A percentile compares a stretch with the other conserved stretches of the same genome.
Conservation (phyloP, 2,113 vertebrate species). For the Suricata suricatta region DNA sequence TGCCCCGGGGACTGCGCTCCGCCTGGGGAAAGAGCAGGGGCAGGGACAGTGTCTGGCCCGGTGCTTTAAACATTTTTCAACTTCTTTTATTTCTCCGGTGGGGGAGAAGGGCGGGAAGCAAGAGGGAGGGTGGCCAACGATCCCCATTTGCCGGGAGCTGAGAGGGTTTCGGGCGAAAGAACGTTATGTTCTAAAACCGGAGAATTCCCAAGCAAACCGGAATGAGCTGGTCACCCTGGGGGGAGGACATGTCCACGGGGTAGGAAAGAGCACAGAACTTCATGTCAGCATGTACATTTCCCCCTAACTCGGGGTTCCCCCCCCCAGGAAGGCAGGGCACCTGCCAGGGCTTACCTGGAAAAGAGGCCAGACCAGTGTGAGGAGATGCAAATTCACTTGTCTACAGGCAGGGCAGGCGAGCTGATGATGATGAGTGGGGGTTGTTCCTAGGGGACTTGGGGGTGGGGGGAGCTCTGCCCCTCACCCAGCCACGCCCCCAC, state of each 20-base stretch:
- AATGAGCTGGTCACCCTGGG: not conserved
- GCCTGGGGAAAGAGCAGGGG: not conserved
- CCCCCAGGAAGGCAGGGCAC: not conserved
- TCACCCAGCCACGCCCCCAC: rapidly evolving
- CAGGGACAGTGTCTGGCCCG: rapidly evolving
- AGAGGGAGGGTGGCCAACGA: not conserved
- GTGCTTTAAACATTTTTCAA: not conserved
- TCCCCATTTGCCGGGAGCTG: not conserved
- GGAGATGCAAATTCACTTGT: not conserved
- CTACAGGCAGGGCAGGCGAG: not conserved
- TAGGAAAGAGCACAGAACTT: no score
- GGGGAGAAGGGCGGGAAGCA: not conserved
- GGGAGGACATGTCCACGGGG: no score
- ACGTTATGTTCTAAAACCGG: not conserved
- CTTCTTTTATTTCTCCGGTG: not conserved
- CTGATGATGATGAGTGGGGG: not conserved
- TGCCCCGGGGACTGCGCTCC: rapidly evolving
- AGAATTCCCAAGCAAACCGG: not conserved
- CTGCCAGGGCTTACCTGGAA: not conserved
- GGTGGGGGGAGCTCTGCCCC: no score
- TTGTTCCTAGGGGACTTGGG: not conserved
- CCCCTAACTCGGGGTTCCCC: not conserved
- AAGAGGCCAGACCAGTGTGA: not conserved
- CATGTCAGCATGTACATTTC: not conserved
- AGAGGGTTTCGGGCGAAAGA: not conserved